Evolutionary conservation across 2,797 vertebrate genomes (phyloP).

Genomic region (Melanotaenia parkinsoni): DNA sequence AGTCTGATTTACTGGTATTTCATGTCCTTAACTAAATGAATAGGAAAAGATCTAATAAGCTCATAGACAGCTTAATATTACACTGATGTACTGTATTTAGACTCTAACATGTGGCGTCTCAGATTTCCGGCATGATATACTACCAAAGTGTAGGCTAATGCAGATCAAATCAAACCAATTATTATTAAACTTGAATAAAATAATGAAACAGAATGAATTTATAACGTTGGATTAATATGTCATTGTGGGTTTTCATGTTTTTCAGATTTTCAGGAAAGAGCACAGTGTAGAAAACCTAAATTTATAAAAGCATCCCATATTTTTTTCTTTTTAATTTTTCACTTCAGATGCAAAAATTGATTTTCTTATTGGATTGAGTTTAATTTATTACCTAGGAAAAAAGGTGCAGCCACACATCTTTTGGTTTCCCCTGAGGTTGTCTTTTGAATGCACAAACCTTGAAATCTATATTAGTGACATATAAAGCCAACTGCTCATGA

Average conservation of each 20-base stretch:
- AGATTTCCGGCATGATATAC: background rate
- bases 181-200: background rate
- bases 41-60: conserved; percentile 14
- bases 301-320: background rate
- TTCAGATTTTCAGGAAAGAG: too few species aligned
- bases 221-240: background rate
- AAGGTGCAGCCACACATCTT: background rate
- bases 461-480: background rate
- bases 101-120: background rate
- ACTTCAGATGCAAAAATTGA: background rate
- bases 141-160: background rate
- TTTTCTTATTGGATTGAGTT: background rate
- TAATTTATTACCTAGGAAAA: background rate
- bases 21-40: conserved; percentile 30
- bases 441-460: background rate
- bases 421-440: background rate
- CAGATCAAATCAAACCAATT: background rate
- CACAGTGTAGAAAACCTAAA: background rate
- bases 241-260: background rate
- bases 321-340: background rate
- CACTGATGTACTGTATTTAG: background rate
- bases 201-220: background rate
- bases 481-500: background rate
- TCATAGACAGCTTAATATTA: background rate
- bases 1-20: background rate